These are phyloP conservation scores for Furnarius figulus DNA, from an alignment of 2,113 vertebrate genomes.

Conservation along the genomic window DNA sequence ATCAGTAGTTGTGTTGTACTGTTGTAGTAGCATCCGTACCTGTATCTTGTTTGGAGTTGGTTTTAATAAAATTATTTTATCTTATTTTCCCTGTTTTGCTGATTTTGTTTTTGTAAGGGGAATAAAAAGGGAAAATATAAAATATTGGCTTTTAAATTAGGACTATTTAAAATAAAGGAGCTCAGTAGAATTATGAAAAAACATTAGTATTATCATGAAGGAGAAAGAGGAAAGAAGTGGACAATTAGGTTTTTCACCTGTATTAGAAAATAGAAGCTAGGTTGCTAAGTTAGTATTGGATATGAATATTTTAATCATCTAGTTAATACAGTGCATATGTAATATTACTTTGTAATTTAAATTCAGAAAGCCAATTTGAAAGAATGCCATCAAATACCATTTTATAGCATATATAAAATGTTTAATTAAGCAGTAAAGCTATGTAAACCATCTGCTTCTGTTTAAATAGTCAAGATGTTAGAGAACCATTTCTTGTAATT, in stretches of 20 bases:
- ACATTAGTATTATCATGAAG: background rate
- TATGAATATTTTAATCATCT: background rate
- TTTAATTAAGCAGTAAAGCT: constrained; percentile 49
- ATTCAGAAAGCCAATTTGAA: background rate
- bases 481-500: constrained; percentile 12
- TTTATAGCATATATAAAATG: constrained; percentile 6
- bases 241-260: background rate
- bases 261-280: background rate
- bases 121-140: background rate
- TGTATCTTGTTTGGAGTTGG: background rate
- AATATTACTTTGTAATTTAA: background rate
- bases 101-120: background rate
- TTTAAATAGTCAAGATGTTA: constrained; percentile 44
- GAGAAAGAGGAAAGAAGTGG: background rate
- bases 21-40: background rate
- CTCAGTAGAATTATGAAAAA: background rate
- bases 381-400: background rate
- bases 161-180: background rate
- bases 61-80: background rate
- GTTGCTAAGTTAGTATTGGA: background rate
- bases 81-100: background rate
- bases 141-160: background rate
- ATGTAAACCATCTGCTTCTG: constrained; percentile 48
- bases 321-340: background rate
- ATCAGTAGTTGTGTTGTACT: background rate